Conservation (phyloP, 2,113 vertebrate genomes). For the Tympanuchus pallidicinctus region DNA sequence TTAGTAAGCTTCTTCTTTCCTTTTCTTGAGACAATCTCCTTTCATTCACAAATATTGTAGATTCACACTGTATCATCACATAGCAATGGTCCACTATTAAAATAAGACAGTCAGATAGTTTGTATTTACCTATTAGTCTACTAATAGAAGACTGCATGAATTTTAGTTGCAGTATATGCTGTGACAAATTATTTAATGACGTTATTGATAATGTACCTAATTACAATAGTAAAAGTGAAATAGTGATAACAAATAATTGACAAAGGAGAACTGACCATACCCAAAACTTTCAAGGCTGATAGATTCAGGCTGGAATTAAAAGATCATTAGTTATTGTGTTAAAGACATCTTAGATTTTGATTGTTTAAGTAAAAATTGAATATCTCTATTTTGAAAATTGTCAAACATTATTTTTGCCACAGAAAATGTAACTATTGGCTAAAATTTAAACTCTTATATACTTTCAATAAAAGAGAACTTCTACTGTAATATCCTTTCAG, state of each 20-base stretch:
- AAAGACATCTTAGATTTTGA: background rate
- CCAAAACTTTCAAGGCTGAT: background rate
- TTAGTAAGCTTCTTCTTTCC: accelerated
- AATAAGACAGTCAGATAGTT: background rate
- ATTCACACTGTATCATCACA: background rate
- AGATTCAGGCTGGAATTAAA: background rate
- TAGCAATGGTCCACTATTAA: background rate
- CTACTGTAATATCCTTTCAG: background rate
- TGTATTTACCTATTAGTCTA: background rate
- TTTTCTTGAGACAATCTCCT: background rate
- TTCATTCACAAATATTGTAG: background rate
- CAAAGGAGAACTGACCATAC: background rate
- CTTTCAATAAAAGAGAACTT: background rate
- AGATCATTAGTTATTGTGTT: background rate
- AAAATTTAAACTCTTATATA: background rate
- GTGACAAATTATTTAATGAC: background rate
- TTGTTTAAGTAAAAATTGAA: background rate
- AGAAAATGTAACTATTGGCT: background rate
- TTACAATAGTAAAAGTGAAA: background rate
- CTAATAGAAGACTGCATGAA: background rate
- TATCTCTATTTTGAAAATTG: background rate
- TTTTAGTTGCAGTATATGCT: background rate
- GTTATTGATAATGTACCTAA: background rate
- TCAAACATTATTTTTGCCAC: background rate
- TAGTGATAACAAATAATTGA: background rate